Evolutionary conservation across 2,113 vertebrate genomes (phyloP).

Genomic region (Lontra canadensis): DNA sequence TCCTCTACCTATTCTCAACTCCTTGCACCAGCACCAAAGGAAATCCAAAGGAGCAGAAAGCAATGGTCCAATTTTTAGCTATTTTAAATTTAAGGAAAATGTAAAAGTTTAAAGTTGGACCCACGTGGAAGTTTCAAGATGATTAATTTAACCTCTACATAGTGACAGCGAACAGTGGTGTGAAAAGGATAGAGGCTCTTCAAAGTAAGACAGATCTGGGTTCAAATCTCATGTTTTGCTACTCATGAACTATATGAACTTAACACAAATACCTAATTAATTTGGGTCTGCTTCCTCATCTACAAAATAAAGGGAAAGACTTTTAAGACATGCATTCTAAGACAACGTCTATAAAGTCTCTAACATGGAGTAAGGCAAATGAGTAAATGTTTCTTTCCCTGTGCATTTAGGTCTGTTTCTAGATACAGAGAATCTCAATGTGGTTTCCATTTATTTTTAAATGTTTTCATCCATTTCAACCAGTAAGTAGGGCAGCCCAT

Average conservation of each 20-base stretch:
- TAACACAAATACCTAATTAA: background rate
- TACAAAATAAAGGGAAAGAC: background rate
- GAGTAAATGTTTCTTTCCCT: background rate
- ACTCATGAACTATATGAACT: background rate
- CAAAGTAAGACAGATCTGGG: background rate
- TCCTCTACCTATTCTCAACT: background rate
- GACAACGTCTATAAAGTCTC: background rate
- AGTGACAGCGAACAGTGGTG: background rate
- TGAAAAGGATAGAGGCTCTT: background rate
- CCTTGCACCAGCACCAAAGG: background rate
- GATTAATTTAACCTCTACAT: background rate
- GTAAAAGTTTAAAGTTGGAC: background rate
- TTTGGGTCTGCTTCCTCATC: background rate
- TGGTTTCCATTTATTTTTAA: background rate
- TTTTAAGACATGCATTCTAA: background rate
- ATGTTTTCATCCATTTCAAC: background rate
- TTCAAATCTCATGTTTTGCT: background rate
- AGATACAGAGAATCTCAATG: background rate
- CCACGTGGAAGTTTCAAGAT: background rate
- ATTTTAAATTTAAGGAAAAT: background rate
- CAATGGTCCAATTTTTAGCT: background rate
- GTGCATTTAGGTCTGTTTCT: background rate
- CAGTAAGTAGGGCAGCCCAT: background rate
- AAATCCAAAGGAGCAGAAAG: background rate
- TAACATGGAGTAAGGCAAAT: background rate